Evolutionary conservation across 2,113 vertebrate species (phyloP), one percentile per base, ranked within the genome.

Genomic region (Lonchura striata): DNA sequence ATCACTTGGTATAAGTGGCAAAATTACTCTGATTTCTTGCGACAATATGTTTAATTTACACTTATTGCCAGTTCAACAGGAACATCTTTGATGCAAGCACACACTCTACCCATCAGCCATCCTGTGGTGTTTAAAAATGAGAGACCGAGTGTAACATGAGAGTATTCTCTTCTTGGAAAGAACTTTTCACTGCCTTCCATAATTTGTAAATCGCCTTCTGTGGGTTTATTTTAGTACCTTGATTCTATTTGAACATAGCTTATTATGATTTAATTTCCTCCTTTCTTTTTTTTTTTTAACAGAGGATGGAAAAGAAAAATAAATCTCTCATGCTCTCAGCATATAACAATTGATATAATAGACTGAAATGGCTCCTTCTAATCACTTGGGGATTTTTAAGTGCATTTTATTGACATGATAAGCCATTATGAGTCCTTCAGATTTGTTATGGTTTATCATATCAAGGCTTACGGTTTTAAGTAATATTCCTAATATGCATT

Each of bases 321-420:
- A 95, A 96, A 96, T 97, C 89, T 92, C 82, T 87, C 61, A 77
- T 74, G 81, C 72, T 86, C 87, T 97, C 92, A 92, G 64, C 83
- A 54, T 94, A 81, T 59, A 95, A 72, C 69, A 90, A 82, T 96
- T 95, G 85, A 94, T 96, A 92, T 88, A 91, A 95, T 92, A 95
- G 91, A 94, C 90, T 84, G 87, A 92, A 96, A 94, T 94, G 95
- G 89, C 66, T 96, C 82, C 81, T 95, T 92, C 91, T 91, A 96
- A 96, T 95, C 95, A 95, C 92, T 77, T 75, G 92, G 92, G 96
- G 92, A 95, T 96, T 97, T 96, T 96, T 92, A 97, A 97, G 92
- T 96, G 95, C 94, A 95, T 97, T 95, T 94, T 95, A 97, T 96
- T 96, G 97, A 97, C 92, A 91, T 94, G 94, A 94, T 95, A 94